Percentiles rank a stretch among this genome's conserved stretches.
Evolutionary conservation across 2,888 invertebrate genomes (phyloP).

Genomic region (Hemaris fuciformis): DNA sequence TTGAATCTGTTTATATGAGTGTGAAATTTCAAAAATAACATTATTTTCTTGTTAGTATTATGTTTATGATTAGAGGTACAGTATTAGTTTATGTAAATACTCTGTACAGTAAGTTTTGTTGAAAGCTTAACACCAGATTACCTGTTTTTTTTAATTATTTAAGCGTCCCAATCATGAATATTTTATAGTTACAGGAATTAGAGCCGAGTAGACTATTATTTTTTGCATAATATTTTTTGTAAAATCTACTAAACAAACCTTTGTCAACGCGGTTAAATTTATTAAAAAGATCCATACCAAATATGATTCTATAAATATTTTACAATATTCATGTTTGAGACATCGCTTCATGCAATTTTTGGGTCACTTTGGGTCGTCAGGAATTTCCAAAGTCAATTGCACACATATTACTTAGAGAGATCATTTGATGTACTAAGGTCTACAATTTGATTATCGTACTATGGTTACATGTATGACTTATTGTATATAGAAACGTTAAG

Average conservation of each 20-base stretch:
- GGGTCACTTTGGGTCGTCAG: not conserved
- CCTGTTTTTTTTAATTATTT: not conserved
- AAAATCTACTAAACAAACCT: too few species aligned
- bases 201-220: not conserved
- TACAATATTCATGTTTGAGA: not conserved
- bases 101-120: not conserved
- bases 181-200: too few species aligned
- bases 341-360: not conserved
- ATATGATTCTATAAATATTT: not conserved
- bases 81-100: not conserved
- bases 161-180: not conserved
- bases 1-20: constrained; percentile 4
- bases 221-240: too few species aligned
- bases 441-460: not conserved
- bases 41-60: too few species aligned
- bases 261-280: too few species aligned
- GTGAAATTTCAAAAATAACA: not conserved
- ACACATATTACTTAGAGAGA: not conserved
- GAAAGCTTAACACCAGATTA: not conserved
- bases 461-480: not conserved
- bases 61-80: not conserved
- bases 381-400: constrained; percentile 1
- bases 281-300: too few species aligned
- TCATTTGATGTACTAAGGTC: not conserved
- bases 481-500: not conserved